These are phyloP conservation scores for Cheilosia grossa DNA, from an alignment of 2,888 invertebrate species.

Conservation along the genomic window DNA sequence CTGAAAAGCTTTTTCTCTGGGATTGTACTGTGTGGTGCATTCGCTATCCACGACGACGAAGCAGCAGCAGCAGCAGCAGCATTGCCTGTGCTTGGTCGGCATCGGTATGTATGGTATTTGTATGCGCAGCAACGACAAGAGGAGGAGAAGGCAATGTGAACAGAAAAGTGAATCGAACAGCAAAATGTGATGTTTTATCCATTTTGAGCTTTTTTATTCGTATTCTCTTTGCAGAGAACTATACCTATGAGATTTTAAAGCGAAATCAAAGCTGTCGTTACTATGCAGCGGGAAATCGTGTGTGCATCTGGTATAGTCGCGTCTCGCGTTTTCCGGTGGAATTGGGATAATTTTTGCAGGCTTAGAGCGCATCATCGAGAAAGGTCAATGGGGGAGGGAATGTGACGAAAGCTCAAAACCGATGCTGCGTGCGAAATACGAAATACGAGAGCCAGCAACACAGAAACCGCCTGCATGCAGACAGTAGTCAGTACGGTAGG, in stretches of 20 bases:
- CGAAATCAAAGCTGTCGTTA: slow-evolving; percentile 17
- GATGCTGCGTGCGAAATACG: not conserved
- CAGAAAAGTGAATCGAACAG: slow-evolving; percentile 20
- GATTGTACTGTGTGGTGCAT: slow-evolving; percentile 61
- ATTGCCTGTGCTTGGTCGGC: slow-evolving; percentile 21
- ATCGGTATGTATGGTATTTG: slow-evolving; percentile 27
- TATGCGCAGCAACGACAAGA: not conserved
- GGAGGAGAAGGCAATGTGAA: slow-evolving; percentile 12
- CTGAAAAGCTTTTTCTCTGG: slow-evolving; percentile 71
- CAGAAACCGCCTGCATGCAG: slow-evolving; percentile 22
- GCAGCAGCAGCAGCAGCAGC: slow-evolving; percentile 45
- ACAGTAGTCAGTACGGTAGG: not conserved
- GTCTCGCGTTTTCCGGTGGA: slow-evolving; percentile 10
- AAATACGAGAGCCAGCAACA: not conserved
- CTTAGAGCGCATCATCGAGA: slow-evolving; percentile 48
- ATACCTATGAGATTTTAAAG: no score
- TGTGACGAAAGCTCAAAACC: slow-evolving; percentile 28
- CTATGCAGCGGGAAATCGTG: slow-evolving; percentile 10
- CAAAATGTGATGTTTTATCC: slow-evolving; percentile 36
- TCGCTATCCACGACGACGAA: slow-evolving; percentile 24
- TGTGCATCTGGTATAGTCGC: not conserved
- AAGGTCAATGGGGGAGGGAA: slow-evolving; percentile 52
- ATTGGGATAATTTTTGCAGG: not conserved
- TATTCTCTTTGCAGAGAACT: no score
- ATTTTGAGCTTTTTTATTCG: slow-evolving; percentile 36